These are phyloP conservation scores for Ancistrus triradiatus DNA, from an alignment of 2,113 vertebrate genomes.

Conservation along the genomic window DNA sequence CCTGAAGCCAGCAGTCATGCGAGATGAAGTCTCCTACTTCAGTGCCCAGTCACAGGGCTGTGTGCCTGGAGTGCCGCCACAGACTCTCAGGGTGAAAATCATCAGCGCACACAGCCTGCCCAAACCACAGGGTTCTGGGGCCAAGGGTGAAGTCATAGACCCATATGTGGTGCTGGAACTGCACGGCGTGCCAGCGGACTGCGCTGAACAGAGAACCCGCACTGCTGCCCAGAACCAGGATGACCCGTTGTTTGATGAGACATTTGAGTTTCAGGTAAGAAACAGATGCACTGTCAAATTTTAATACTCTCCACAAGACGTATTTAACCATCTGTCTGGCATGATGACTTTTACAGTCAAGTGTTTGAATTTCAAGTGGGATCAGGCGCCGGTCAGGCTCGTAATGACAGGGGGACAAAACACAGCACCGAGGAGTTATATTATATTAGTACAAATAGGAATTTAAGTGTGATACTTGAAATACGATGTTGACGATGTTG, in stretches of 20 bases:
- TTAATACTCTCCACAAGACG: no score
- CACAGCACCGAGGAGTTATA: no score
- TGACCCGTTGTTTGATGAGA: slow-evolving; percentile 95
- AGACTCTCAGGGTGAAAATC: slow-evolving; percentile 90
- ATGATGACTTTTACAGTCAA: no score
- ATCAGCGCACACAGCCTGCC: slow-evolving; percentile 96
- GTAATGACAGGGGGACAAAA: no score
- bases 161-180: slow-evolving; percentile 96
- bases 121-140: slow-evolving; percentile 93
- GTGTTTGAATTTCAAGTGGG: no score
- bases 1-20: slow-evolving; percentile 88
- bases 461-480: no score
- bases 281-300: not conserved
- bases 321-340: no score
- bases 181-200: slow-evolving; percentile 93
- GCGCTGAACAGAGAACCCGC: slow-evolving; percentile 89
- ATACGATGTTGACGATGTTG: no score
- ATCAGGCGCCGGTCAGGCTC: no score
- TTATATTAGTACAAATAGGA: no score
- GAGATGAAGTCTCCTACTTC: slow-evolving; percentile 94
- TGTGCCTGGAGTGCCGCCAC: slow-evolving; percentile 87
- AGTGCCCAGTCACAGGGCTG: slow-evolving; percentile 93
- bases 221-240: slow-evolving; percentile 94
- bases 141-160: slow-evolving; percentile 96
- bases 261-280: slow-evolving; percentile 88